Conservation (phyloP, 2,113 vertebrate genomes). For the Brevimyrus niger region DNA sequence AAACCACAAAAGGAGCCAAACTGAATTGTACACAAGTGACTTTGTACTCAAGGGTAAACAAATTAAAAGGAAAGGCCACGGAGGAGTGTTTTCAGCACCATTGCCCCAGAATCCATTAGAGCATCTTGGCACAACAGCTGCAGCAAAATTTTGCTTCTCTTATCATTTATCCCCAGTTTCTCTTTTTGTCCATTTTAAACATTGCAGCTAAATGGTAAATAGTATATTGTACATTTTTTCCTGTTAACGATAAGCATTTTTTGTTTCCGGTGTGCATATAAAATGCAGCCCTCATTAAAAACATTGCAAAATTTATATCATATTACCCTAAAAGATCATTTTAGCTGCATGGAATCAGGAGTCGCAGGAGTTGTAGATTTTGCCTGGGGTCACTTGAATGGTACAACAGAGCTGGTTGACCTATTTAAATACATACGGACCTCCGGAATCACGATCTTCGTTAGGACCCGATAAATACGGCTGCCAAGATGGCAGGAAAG, state of each 20-base stretch:
- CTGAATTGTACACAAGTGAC: background rate
- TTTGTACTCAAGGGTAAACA: constrained; percentile 2
- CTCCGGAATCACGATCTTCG: background rate
- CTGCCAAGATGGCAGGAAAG: background rate
- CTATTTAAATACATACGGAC: background rate
- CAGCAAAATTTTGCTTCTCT: background rate
- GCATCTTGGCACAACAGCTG: background rate
- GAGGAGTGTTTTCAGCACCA: background rate
- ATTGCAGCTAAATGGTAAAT: background rate
- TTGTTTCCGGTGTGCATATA: background rate
- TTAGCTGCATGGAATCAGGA: background rate
- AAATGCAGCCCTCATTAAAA: background rate
- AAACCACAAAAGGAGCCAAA: background rate
- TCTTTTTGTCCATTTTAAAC: background rate
- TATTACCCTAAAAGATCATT: background rate
- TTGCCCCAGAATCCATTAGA: background rate
- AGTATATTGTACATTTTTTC: background rate
- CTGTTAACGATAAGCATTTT: background rate
- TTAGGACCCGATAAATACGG: background rate
- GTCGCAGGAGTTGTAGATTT: background rate
- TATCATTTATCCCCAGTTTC: background rate
- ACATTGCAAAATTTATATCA: background rate
- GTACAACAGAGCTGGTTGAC: background rate
- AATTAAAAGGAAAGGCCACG: background rate
- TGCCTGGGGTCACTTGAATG: background rate